A percentile compares a stretch with the other conserved stretches of the same genome.
Evolutionary conservation across 2,797 vertebrate species (phyloP).

Genomic region (Cottoperca gobio): DNA sequence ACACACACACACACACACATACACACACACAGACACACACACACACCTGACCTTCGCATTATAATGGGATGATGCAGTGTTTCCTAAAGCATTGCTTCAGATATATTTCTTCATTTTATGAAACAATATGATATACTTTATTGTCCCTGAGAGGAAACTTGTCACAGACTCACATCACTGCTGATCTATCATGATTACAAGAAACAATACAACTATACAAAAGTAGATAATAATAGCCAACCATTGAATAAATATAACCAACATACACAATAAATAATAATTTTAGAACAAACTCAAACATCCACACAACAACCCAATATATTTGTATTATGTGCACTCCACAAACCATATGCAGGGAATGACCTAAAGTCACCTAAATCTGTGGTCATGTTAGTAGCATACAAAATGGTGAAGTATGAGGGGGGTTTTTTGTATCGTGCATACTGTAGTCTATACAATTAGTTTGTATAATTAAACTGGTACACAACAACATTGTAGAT

Average conservation of each 20-base stretch:
- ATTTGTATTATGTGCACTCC: background rate
- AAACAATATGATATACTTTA: background rate
- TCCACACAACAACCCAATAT: background rate
- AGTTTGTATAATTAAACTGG: background rate
- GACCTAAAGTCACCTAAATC: background rate
- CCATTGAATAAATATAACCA: background rate
- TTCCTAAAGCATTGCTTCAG: constrained; percentile 12
- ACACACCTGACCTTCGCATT: constrained; percentile 38
- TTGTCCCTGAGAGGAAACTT: constrained; percentile 1
- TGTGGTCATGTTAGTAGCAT: background rate
- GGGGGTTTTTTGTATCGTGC: no score
- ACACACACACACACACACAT: background rate
- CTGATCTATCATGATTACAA: constrained; percentile 19
- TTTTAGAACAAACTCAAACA: background rate
- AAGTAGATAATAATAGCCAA: background rate
- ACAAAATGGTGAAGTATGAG: background rate
- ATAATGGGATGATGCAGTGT: constrained; percentile 20
- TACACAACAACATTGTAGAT: background rate
- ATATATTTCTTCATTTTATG: constrained; percentile 18
- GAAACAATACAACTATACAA: constrained; percentile 5
- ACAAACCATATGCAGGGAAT: background rate
- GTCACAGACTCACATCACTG: background rate
- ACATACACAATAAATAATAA: background rate
- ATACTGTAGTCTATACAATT: background rate
- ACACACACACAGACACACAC: constrained; percentile 4